Evolutionary conservation across 2,113 vertebrate species (phyloP).

Genomic region (Phalacrocorax pelagicus): DNA sequence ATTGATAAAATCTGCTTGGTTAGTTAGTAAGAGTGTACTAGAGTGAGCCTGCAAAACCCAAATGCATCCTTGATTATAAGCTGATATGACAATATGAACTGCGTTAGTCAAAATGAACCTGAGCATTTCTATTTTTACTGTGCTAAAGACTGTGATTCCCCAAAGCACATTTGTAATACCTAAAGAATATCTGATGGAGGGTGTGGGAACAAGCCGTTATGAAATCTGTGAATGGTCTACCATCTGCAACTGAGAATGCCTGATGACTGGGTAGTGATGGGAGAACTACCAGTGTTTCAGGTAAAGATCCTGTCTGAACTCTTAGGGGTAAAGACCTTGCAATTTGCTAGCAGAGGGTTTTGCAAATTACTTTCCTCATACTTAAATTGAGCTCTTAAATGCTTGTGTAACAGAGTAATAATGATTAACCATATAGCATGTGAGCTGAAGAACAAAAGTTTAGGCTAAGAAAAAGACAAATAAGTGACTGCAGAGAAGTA

Average conservation of each 20-base stretch:
- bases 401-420: background rate
- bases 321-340: background rate
- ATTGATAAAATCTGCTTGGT: background rate
- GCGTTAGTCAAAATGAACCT: background rate
- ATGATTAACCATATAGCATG: background rate
- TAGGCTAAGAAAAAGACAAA: background rate
- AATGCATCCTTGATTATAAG: background rate
- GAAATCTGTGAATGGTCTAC: background rate
- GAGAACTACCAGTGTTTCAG: background rate
- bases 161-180: background rate
- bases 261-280: background rate
- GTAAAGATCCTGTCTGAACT: background rate
- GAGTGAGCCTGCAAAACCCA: background rate
- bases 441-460: background rate
- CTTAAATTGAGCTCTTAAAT: background rate
- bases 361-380: background rate
- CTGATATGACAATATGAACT: background rate
- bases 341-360: background rate
- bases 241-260: background rate
- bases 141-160: conserved; percentile 14
- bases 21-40: background rate
- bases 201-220: background rate
- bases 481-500: background rate
- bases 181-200: background rate
- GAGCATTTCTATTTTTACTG: background rate